These are phyloP conservation scores for Sinocyclocheilus rhinocerous DNA, from an alignment of 2,113 vertebrate species.

Conservation along the genomic window DNA sequence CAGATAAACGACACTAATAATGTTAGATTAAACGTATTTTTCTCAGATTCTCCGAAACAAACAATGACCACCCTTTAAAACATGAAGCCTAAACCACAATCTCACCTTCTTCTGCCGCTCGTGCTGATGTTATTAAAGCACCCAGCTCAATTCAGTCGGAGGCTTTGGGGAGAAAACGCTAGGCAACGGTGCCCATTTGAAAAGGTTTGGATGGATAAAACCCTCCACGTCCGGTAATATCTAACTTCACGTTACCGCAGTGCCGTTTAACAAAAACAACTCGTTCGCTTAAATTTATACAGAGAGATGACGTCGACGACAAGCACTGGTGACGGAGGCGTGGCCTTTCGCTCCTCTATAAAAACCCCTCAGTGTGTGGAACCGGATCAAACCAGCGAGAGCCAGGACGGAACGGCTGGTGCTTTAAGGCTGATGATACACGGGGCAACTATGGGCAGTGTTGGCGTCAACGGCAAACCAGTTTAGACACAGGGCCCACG, in stretches of 20 bases:
- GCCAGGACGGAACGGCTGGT: background rate
- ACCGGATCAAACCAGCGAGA: constrained; percentile 45
- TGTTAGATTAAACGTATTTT: background rate
- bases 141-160: constrained; percentile 64
- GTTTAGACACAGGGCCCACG: too few relatives aligned
- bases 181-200: constrained; percentile 82
- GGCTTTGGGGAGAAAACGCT: constrained; percentile 73
- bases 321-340: background rate
- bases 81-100: background rate
- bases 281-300: constrained; percentile 16
- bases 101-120: constrained; percentile 61
- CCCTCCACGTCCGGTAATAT: constrained; percentile 49
- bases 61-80: background rate
- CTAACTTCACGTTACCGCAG: constrained; percentile 48
- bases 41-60: background rate
- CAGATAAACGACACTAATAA: background rate
- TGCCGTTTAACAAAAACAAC: accelerated
- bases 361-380: too few relatives aligned
- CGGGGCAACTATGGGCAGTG: too few relatives aligned
- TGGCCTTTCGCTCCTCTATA: background rate
- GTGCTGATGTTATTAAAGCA: constrained; percentile 65
- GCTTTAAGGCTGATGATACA: background rate
- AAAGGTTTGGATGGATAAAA: constrained; percentile 61
- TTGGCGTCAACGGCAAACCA: too few relatives aligned
- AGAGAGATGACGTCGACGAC: constrained; percentile 51